Evolutionary conservation across 2,113 vertebrate genomes (phyloP).

Genomic region (Istiophorus platypterus): DNA sequence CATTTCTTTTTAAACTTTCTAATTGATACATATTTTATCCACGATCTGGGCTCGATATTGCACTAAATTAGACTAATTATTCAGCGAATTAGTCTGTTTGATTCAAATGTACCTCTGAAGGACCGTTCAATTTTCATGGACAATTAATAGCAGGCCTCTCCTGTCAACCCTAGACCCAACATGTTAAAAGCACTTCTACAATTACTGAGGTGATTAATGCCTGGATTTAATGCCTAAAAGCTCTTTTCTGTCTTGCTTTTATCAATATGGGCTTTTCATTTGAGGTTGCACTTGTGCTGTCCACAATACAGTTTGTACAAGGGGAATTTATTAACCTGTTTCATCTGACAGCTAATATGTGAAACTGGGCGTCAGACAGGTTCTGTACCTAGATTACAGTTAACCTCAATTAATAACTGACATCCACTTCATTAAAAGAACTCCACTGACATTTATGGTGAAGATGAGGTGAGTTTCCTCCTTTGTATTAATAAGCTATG

Average conservation of each 20-base stretch:
- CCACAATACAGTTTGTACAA: neutral
- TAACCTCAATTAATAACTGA: conserved; percentile 18
- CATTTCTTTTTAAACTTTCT: neutral
- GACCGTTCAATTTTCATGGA: conserved; percentile 31
- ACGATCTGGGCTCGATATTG: conserved; percentile 12
- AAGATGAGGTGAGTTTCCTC: neutral
- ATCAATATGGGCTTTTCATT: conserved; percentile 3
- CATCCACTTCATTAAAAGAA: conserved; percentile 19
- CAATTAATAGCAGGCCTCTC: conserved; percentile 34
- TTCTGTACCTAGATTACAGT: neutral
- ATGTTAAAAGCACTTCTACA: conserved; percentile 49
- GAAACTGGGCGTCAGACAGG: conserved; percentile 23
- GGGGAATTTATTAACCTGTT: conserved; percentile 10
- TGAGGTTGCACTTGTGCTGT: neutral
- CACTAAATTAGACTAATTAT: conserved; percentile 24
- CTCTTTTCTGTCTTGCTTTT: conserved; percentile 7
- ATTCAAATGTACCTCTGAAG: conserved; percentile 44
- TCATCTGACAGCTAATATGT: conserved; percentile 15
- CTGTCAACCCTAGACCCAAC: conserved; percentile 11
- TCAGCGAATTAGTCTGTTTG: conserved; percentile 18
- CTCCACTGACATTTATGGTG: conserved; percentile 6
- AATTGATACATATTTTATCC: conserved; percentile 11
- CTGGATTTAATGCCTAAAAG: conserved; percentile 22
- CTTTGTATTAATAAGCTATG: neutral
- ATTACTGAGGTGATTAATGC: conserved; percentile 25